Percentiles rank a stretch among this genome's conserved stretches.
phyloP scores from a whole-genome alignment of 2,797 vertebrate species.

The Gadopsis marmoratus region DNA sequence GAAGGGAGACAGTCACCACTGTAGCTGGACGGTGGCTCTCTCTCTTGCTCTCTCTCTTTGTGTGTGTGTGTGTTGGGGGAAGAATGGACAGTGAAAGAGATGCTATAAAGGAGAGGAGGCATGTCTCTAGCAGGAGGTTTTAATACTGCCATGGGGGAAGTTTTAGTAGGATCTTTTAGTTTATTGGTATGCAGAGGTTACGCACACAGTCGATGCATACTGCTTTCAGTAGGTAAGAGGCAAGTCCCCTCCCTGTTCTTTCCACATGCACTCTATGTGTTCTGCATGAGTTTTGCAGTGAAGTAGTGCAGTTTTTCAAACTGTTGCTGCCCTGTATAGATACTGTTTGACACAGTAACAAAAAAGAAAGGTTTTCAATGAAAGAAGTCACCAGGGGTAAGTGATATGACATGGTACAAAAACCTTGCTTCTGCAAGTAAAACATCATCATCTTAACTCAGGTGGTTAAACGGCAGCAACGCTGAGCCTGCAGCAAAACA shows the following conservation, averaged over 20 bases:
- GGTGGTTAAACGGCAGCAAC: neutral
- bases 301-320: neutral
- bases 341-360: neutral
- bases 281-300: neutral
- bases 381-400: neutral
- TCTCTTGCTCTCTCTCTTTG: neutral
- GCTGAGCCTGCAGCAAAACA: neutral
- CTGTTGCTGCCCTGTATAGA: neutral
- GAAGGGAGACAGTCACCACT: slow-evolving; percentile 82
- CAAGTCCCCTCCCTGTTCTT: neutral
- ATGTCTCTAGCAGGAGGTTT: slow-evolving; percentile 44
- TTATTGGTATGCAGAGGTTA: slow-evolving; percentile 67
- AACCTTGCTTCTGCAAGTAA: neutral
- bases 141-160: slow-evolving; percentile 34
- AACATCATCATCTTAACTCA: neutral
- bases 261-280: too few species aligned
- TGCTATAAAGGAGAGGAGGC: slow-evolving; percentile 43
- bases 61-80: slow-evolving; percentile 20
- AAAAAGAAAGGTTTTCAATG: neutral
- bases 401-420: neutral
- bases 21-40: slow-evolving; percentile 54
- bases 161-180: slow-evolving; percentile 64
- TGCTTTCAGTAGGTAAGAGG: slow-evolving; percentile 7
- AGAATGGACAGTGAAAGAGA: slow-evolving; percentile 19
- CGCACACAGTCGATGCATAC: slow-evolving; percentile 39